Evolutionary conservation across 2,113 vertebrate species (phyloP), one percentile per base, ranked within the genome.

Genomic region (Brachirus orientalis): DNA sequence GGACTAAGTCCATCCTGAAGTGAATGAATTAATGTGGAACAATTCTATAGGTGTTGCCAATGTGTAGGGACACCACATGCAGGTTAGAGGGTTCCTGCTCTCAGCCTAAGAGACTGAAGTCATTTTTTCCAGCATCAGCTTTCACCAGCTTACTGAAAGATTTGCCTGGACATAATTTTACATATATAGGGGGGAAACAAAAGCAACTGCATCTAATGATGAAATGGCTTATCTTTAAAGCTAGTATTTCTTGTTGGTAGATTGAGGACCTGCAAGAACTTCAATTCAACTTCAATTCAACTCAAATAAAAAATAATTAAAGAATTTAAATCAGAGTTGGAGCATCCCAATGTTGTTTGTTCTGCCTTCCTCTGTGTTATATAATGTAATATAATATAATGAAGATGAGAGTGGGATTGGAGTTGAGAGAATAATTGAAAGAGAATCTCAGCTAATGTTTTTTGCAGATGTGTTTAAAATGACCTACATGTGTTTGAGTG

Each of bases 391-490:
- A 11, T 10, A 40, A 12, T 14, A 43, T 4, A 28, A 28, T 28
- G 28, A 28, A 28, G 3, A 28, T 6, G 6, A 28, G 40, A 28
- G 40, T 22, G 13, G 35, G 20, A 13, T 2, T 35, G 28, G n/a
- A 10, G n/a, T 43, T 10, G 7, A 38, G 28, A 62, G 14, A 37
- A 56, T 57, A 48, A 69, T 56, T 33, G 17, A 46, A 37, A 36
- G 9, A 20, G 20, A 10, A 44, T 45, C 13, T 50, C 35, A 48
- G 16, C 11, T 17, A 18, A 53, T 68, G 28, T 4, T 18, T 14
- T 44, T 43, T 28, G 28, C 12, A 71, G 22, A 57, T 75, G 12
- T 48, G 58, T 58, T 52, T 62, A 57, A 44, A 45, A 50, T 69
- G n/a, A 14, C 22, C 3, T 35, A 3, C 43, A 8, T 52, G 12